Evolutionary conservation across 2,113 vertebrate genomes (phyloP).

Genomic region (Okapia johnstoni): DNA sequence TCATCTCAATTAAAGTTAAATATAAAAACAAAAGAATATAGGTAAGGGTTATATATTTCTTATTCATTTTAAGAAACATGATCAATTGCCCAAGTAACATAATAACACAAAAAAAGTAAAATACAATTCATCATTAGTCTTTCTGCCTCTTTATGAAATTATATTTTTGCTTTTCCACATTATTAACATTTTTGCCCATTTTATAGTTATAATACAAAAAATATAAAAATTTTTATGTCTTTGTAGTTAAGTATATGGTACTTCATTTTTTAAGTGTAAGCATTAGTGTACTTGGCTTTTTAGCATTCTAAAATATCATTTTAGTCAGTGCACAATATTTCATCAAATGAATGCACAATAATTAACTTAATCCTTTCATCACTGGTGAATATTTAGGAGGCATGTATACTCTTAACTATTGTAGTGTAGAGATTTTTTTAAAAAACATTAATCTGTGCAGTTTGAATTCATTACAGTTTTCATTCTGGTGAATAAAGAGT

Average conservation of each 20-base stretch:
- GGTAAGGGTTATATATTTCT: background rate
- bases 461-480: background rate
- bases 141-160: background rate
- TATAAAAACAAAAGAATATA: background rate
- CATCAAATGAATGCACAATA: background rate
- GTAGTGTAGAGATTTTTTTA: background rate
- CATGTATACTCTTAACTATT: background rate
- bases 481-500: background rate
- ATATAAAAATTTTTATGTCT: background rate
- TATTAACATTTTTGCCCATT: background rate
- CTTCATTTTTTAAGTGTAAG: background rate
- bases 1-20: background rate
- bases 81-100: background rate
- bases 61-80: background rate
- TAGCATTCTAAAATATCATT: slow-evolving; percentile 9
- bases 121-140: background rate
- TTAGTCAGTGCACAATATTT: background rate
- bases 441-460: background rate
- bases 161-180: background rate
- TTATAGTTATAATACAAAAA: background rate
- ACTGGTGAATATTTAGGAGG: background rate
- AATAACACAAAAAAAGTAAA: background rate
- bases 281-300: background rate
- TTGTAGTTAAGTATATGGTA: background rate
- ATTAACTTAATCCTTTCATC: background rate